These are phyloP conservation scores for Lordiphosa stackelbergi DNA, from an alignment of 1,140 invertebrate genomes.

Conservation along the genomic window DNA sequence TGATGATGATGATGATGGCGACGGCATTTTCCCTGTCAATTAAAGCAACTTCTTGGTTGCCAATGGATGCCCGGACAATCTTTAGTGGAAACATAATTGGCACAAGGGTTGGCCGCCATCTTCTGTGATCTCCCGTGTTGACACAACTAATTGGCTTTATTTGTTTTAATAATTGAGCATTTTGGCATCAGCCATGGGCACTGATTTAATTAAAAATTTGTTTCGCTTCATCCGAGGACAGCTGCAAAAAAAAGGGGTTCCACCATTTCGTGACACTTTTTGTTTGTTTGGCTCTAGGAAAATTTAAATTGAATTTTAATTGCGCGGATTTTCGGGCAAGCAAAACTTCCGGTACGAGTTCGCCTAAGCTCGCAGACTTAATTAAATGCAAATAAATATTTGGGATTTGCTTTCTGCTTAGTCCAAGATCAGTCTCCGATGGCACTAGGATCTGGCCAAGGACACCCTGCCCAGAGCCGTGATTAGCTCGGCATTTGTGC, in stretches of 20 bases:
- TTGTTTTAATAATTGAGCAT: slow-evolving; percentile 77
- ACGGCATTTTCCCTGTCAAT: slow-evolving; percentile 66
- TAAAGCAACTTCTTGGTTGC: slow-evolving; percentile 43
- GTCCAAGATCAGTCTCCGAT: slow-evolving; percentile 24
- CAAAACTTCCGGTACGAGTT: slow-evolving; percentile 27
- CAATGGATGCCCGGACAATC: slow-evolving; percentile 23
- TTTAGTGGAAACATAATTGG: slow-evolving; percentile 58
- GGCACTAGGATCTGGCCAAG: slow-evolving; percentile 19
- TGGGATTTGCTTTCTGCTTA: slow-evolving; percentile 58
- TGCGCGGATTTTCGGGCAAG: slow-evolving; percentile 40
- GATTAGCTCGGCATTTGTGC: slow-evolving; percentile 11
- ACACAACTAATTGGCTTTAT: slow-evolving; percentile 77
- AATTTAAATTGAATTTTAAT: slow-evolving; percentile 66
- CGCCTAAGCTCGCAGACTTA: slow-evolving; percentile 48
- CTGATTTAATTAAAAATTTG: slow-evolving; percentile 75
- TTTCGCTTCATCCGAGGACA: slow-evolving; percentile 10
- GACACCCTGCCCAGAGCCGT: slow-evolving; percentile 8
- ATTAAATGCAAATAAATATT: slow-evolving; percentile 72
- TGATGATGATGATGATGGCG: slow-evolving; percentile 56
- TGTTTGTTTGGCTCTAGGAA: slow-evolving; percentile 32
- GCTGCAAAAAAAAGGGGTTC: slow-evolving; percentile 47
- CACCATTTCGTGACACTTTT: slow-evolving; percentile 19
- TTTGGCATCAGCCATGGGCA: slow-evolving; percentile 52
- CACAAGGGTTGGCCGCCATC: slow-evolving; percentile 35
- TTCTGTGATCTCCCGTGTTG: slow-evolving; percentile 44